Base-by-base conservation (phyloP, 64 coral and sea anemone genomes). In the Cladopsammia gracilis region DNA sequence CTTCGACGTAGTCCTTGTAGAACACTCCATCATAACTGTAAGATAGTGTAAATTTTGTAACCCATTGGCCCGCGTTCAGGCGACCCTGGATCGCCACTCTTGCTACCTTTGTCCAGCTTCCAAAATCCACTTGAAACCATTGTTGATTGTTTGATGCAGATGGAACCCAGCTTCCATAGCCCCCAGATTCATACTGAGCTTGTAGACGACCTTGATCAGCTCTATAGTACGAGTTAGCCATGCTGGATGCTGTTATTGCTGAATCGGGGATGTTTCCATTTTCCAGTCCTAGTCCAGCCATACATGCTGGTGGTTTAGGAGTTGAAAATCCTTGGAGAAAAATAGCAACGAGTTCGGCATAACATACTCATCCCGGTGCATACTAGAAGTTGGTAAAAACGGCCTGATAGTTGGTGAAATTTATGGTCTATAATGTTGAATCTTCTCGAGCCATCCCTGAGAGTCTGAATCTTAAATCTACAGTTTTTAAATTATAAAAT, bases 11-110 rank as follows among this genome's bases (percentile, higher is more conserved):
- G 13, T 77, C 52, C 20, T 76, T 9, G 16, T 47, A 92, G 8
- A 58, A 45, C 25, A 70, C 65, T 7, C 90, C 90, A 65, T 92
- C 90, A n/a, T 73, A 76, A 65, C 90, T 92, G 70, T 92, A 92
- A 12, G 25, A 54, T 0, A 92, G 71, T 6, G 12, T 64, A 58
- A 84, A 92, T 34, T 70, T 85, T 45, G 50, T 92, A 4, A 92
- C 25, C 90, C 90, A 92, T 48, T 92, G 79, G 6, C 16, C 25
- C 8, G 19, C 16, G 57, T 74, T 71, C 20, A 60, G 69, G 34
- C 79, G 51, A 1, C 90, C 90, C 46, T 92, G 79, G 20, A 78
- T 92, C 20, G 79, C 64, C 10, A 92, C 16, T 53, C 57, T 92
- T 3, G 78, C 62, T 44, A 92, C 78, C 46, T 92, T 76, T 13